phyloP scores from a whole-genome alignment of 1,140 invertebrate species.

The Asbolus verrucosus region DNA sequence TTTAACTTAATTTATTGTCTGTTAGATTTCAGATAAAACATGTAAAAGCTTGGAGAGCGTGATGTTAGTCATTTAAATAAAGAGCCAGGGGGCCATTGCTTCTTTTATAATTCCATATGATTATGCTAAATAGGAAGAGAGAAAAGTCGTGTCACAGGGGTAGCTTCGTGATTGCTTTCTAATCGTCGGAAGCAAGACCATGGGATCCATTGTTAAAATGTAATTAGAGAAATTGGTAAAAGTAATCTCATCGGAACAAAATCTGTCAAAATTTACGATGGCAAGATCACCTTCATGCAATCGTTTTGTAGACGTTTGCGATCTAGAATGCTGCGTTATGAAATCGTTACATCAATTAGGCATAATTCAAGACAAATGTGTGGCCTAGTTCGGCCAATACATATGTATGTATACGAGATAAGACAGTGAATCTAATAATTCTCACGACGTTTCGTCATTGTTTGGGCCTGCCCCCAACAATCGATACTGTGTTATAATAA shows the following conservation, averaged over 20 bases:
- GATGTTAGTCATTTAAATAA: no score
- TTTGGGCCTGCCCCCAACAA: no score
- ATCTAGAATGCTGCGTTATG: conserved; percentile 8
- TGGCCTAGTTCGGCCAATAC: neutral
- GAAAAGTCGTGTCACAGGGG: no score
- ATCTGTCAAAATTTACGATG: conserved; percentile 29
- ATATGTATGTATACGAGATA: neutral
- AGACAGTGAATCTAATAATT: neutral
- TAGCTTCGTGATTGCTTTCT: conserved; percentile 15
- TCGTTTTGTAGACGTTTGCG: neutral
- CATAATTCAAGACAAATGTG: conserved; percentile 10
- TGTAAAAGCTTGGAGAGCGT: no score
- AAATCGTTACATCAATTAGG: conserved; percentile 29
- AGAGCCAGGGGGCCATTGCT: no score
- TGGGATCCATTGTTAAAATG: neutral
- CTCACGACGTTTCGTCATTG: conserved; percentile 3
- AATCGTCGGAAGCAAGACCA: conserved; percentile 15
- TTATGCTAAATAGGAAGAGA: no score
- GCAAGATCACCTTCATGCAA: conserved; percentile 9
- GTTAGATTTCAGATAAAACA: no score
- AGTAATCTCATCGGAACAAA: conserved; percentile 2
- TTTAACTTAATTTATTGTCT: no score
- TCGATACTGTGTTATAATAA: no score
- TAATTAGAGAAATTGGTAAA: conserved; percentile 16
- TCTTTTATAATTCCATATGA: no score